phyloP scores from a whole-genome alignment of 1,140 invertebrate species.

The Solenopsis fugax region DNA sequence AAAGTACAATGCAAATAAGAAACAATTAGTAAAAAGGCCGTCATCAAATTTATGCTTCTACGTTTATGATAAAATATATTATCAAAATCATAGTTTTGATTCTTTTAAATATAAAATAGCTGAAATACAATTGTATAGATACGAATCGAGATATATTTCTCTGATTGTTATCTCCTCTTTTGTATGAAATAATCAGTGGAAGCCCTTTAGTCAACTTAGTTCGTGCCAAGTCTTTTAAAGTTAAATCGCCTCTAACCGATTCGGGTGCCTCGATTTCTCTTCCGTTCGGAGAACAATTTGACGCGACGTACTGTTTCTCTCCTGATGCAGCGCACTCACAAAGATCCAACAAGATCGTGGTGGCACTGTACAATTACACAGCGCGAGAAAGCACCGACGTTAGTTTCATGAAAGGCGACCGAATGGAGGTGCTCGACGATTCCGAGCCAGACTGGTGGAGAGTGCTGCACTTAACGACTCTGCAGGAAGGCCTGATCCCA shows the following conservation, averaged over 20 bases:
- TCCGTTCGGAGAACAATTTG: not conserved
- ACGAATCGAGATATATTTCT: not conserved
- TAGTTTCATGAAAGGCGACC: constrained; percentile 96
- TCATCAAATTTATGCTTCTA: not conserved
- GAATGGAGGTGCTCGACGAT: constrained; percentile 95
- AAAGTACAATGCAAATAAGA: not conserved
- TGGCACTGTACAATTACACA: constrained; percentile 96
- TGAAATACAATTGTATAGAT: not conserved
- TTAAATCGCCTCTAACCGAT: constrained; percentile 36
- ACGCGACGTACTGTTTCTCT: constrained; percentile 44
- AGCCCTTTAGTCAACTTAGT: not conserved
- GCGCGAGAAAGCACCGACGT: constrained; percentile 96
- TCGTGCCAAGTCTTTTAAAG: not conserved
- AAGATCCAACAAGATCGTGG: constrained; percentile 89
- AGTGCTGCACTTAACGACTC: constrained; percentile 94
- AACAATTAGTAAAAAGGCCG: too few relatives aligned
- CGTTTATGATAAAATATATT: not conserved
- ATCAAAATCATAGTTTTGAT: not conserved
- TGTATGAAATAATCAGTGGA: constrained; percentile 8
- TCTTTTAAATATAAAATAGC: not conserved
- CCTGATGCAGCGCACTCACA: constrained; percentile 83
- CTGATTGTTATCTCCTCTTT: not conserved
- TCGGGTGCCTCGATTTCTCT: constrained; percentile 1
- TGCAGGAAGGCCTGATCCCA: constrained; percentile 95
- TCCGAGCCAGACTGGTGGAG: constrained; percentile 97